phyloP scores from a whole-genome alignment of 2,888 invertebrate species.

The Pyrrhosoma nymphula region DNA sequence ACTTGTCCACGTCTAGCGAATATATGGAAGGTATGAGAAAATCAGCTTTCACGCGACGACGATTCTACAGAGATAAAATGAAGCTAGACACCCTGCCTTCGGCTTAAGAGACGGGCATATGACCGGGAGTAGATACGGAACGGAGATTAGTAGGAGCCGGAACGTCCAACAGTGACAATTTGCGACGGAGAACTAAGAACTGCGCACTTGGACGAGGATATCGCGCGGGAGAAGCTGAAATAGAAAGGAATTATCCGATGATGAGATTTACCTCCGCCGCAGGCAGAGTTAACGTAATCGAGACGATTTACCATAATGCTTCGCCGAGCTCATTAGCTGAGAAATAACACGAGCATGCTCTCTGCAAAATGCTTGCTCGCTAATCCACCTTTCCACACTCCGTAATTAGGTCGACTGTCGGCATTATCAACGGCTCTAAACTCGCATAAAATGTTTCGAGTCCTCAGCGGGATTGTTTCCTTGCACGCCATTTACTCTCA shows the following conservation, averaged over 20 bases:
- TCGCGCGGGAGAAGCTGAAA: not conserved
- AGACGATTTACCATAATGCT: not conserved
- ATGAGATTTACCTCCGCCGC: not conserved
- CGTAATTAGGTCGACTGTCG: not conserved
- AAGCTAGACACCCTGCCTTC: not conserved
- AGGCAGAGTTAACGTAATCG: not conserved
- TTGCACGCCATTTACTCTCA: not conserved
- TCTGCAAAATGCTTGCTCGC: not conserved
- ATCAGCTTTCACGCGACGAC: too few relatives aligned
- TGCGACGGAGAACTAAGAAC: not conserved
- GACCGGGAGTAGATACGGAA: not conserved
- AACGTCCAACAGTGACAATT: not conserved
- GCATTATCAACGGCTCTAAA: not conserved
- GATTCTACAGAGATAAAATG: too few relatives aligned
- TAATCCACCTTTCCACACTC: not conserved
- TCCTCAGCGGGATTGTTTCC: not conserved
- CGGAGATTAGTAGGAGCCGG: not conserved
- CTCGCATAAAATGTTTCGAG: not conserved
- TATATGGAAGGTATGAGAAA: too few relatives aligned
- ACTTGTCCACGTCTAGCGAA: too few relatives aligned
- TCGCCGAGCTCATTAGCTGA: not conserved
- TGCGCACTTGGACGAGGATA: not conserved
- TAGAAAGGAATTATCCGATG: not conserved
- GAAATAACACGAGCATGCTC: not conserved
- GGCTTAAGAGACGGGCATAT: not conserved